phyloP scores from a whole-genome alignment of 2,888 invertebrate species.

The Lingula anatina region DNA sequence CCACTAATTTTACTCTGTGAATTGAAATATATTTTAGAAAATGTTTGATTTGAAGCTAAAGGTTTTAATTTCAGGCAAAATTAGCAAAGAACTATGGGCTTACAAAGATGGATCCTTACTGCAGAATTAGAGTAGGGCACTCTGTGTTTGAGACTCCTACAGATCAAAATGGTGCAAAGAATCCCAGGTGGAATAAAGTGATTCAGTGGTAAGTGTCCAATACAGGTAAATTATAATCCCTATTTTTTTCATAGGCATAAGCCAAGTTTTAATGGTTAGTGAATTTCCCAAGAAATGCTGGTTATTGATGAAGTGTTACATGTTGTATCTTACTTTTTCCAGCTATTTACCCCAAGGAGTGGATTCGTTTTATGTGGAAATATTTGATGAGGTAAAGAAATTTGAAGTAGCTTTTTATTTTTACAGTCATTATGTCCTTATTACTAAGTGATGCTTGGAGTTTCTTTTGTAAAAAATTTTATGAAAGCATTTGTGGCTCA shows the following conservation, averaged over 20 bases:
- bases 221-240: neutral
- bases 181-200: slow-evolving; percentile 92
- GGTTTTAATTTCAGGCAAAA: slow-evolving; percentile 62
- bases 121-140: slow-evolving; percentile 85
- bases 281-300: too few species aligned
- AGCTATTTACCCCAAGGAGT: slow-evolving; percentile 85
- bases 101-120: slow-evolving; percentile 94
- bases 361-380: slow-evolving; percentile 82
- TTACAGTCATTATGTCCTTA: too few species aligned
- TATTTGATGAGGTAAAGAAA: slow-evolving; percentile 75
- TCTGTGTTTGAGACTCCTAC: slow-evolving; percentile 94
- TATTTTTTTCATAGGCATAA: slow-evolving; percentile 1
- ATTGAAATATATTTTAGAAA: neutral
- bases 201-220: slow-evolving; percentile 70
- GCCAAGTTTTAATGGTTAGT: too few species aligned
- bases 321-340: slow-evolving; percentile 13
- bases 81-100: slow-evolving; percentile 91
- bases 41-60: neutral
- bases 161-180: slow-evolving; percentile 88
- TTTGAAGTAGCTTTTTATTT: too few species aligned
- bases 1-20: neutral
- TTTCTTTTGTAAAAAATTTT: too few species aligned
- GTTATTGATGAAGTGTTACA: too few species aligned
- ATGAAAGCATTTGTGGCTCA: too few species aligned
- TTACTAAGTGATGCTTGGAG: too few species aligned